These are phyloP conservation scores for Gulo gulo DNA, from an alignment of 2,113 vertebrate genomes.

Conservation along the genomic window DNA sequence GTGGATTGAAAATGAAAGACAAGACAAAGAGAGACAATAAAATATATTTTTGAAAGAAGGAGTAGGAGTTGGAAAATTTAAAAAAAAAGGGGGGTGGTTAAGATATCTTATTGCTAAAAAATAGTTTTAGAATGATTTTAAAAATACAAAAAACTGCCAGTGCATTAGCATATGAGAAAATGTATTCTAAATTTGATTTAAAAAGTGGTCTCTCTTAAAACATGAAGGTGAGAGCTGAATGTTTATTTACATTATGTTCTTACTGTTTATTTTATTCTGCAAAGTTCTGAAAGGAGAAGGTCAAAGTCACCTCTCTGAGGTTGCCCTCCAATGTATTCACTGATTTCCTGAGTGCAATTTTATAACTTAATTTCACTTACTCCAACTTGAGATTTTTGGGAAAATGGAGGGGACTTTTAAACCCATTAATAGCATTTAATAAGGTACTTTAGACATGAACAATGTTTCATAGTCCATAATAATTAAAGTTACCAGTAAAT, in stretches of 20 bases:
- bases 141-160: not conserved
- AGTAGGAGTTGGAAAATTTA: not conserved
- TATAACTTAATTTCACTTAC: constrained; percentile 42
- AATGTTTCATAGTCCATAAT: constrained; percentile 50
- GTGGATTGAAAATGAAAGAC: not conserved
- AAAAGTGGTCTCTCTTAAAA: not conserved
- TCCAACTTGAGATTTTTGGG: constrained; percentile 48
- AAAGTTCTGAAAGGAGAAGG: not conserved
- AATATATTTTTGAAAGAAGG: not conserved
- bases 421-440: constrained; percentile 63
- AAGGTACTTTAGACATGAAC: constrained; percentile 33
- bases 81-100: not conserved
- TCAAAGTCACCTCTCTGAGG: constrained; percentile 14
- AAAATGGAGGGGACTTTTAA: constrained; percentile 30
- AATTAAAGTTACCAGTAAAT: constrained; percentile 63
- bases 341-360: constrained; percentile 64
- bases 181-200: not conserved
- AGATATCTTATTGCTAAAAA: not conserved
- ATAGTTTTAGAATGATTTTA: not conserved
- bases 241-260: not conserved
- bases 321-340: not conserved
- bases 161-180: not conserved
- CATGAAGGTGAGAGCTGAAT: not conserved
- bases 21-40: not conserved
- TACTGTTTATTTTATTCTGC: constrained; percentile 28